Evolutionary conservation across 1,140 invertebrate species (phyloP).

Genomic region (Trachymyrmex septentrionalis): DNA sequence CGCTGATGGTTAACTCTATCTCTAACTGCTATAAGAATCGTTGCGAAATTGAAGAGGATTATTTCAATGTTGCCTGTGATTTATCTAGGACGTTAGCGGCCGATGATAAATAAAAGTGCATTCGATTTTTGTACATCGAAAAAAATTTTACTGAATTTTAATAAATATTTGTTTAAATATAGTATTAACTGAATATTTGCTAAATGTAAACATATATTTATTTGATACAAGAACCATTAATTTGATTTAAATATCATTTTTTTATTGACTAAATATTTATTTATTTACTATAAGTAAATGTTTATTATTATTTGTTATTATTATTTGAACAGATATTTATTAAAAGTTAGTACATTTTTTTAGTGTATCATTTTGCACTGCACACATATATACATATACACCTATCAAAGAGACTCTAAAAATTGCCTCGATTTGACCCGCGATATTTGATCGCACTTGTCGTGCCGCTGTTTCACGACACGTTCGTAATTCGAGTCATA

Average conservation of each 20-base stretch:
- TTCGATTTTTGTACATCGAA: not conserved
- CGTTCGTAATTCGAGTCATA: constrained; percentile 38
- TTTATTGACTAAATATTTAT: no score
- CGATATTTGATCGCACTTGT: constrained; percentile 60
- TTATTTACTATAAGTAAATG: no score
- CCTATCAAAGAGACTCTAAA: not conserved
- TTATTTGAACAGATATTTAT: no score
- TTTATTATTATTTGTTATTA: no score
- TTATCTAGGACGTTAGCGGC: not conserved
- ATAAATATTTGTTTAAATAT: no score
- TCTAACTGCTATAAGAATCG: not conserved
- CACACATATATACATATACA: no score
- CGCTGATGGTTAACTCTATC: constrained; percentile 24
- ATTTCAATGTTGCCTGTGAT: not conserved
- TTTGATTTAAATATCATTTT: no score
- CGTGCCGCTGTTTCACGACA: constrained; percentile 5
- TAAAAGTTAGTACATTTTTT: no score
- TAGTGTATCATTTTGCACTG: not conserved
- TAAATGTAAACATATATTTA: no score
- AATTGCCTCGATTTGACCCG: constrained; percentile 51
- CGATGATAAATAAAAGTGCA: not conserved
- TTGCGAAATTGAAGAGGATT: constrained; percentile 10
- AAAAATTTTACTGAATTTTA: no score
- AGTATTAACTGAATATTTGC: no score
- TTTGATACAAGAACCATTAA: no score